Evolutionary conservation across 2,888 invertebrate genomes (phyloP).

Genomic region (Siphlonurus alternatus): DNA sequence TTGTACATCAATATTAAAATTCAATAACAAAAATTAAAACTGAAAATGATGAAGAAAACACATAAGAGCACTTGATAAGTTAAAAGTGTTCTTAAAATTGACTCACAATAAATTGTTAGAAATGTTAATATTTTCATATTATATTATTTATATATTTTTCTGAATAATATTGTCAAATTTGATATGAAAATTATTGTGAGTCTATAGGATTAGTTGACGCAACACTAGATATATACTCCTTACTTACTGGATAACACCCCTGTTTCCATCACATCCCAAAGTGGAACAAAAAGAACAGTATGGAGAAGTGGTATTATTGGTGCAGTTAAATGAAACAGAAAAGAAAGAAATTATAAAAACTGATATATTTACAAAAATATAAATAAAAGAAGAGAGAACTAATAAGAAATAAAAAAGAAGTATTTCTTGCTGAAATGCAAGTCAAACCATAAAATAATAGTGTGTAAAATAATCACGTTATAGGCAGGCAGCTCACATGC

Average conservation of each 20-base stretch:
- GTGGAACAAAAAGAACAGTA: not conserved
- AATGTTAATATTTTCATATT: not conserved
- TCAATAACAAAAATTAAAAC: constrained; percentile 4
- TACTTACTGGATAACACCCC: constrained; percentile 64
- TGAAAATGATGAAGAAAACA: constrained; percentile 9
- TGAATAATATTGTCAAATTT: not conserved
- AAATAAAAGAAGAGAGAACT: too few relatives aligned
- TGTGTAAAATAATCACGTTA: too few relatives aligned
- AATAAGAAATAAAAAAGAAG: too few relatives aligned
- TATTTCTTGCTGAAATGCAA: too few relatives aligned
- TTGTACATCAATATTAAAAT: too few relatives aligned
- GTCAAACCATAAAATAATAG: too few relatives aligned
- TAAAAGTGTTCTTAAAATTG: constrained; percentile 3
- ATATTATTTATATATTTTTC: not conserved
- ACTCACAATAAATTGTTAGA: not conserved
- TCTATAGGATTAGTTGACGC: constrained; percentile 1
- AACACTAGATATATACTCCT: constrained; percentile 21
- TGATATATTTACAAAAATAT: too few relatives aligned
- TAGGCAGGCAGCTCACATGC: not conserved
- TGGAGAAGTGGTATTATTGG: constrained; percentile 19
- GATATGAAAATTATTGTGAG: not conserved
- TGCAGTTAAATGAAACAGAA: constrained; percentile 52
- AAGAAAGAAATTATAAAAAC: constrained; percentile 20
- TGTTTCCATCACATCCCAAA: constrained; percentile 41
- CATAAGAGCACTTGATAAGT: constrained; percentile 6